Evolutionary conservation across 2,888 invertebrate genomes (phyloP).

Genomic region (Liodrosophila aerea): DNA sequence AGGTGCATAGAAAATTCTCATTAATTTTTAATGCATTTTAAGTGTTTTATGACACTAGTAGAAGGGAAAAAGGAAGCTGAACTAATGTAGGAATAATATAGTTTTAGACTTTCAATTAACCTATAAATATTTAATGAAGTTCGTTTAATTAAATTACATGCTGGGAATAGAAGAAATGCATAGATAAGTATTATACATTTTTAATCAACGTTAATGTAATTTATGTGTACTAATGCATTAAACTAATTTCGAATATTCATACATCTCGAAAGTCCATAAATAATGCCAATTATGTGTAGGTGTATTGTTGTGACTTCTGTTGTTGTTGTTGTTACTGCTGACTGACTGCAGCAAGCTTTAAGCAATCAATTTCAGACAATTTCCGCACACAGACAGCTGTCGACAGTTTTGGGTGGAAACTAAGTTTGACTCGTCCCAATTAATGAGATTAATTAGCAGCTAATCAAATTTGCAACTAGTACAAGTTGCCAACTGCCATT

Average conservation of each 20-base stretch:
- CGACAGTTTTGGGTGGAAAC: conserved; percentile 51
- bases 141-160: no score
- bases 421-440: conserved; percentile 57
- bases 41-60: no score
- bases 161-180: no score
- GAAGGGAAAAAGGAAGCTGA: no score
- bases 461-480: conserved; percentile 69
- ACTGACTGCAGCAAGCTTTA: conserved; percentile 18
- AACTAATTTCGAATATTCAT: not conserved
- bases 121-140: no score
- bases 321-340: conserved; percentile 15
- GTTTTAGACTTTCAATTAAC: no score
- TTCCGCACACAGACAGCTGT: conserved; percentile 55
- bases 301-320: not conserved
- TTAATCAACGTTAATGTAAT: conserved; percentile 4
- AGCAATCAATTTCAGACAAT: conserved; percentile 54
- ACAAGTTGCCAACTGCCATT: conserved; percentile 46
- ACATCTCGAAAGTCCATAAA: conserved; percentile 9
- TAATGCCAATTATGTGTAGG: conserved; percentile 33
- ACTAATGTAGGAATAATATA: no score
- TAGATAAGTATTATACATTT: no score
- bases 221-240: conserved; percentile 9
- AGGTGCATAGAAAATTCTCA: no score
- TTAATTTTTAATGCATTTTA: no score
- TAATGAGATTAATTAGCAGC: conserved; percentile 71